Percentiles rank a stretch among this genome's conserved stretches.
These are phyloP conservation scores for Atta colombica DNA, from an alignment of 1,140 invertebrate species.

Conservation along the genomic window DNA sequence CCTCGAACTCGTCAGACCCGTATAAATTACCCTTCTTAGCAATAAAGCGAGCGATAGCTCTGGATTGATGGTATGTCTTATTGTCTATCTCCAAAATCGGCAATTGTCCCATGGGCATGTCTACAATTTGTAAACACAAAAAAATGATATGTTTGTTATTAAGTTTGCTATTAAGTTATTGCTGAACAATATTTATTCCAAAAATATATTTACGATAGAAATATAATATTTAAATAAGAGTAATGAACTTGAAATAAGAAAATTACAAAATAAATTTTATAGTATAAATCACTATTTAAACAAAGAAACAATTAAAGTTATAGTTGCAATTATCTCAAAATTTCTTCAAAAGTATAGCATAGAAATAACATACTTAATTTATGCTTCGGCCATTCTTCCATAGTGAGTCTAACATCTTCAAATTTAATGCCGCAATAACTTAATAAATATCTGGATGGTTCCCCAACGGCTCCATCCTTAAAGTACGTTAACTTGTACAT, in stretches of 20 bases:
- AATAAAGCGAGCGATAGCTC: slow-evolving; percentile 90
- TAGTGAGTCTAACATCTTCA: slow-evolving; percentile 86
- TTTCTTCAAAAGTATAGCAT: not conserved
- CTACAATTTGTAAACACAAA: slow-evolving; percentile 81
- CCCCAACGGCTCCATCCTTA: slow-evolving; percentile 87
- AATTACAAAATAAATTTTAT: not conserved
- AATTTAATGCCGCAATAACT: slow-evolving; percentile 87
- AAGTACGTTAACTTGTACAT: slow-evolving; percentile 88
- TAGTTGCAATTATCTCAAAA: not conserved
- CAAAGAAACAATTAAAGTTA: too few relatives aligned
- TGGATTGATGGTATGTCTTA: slow-evolving; percentile 89
- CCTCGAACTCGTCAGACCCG: slow-evolving; percentile 88
- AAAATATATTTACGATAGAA: not conserved
- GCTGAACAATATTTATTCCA: not conserved
- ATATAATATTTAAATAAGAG: not conserved
- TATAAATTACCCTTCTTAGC: slow-evolving; percentile 89
- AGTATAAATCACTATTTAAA: not conserved
- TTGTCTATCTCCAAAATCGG: slow-evolving; percentile 91
- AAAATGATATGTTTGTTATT: not conserved
- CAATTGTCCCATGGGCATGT: slow-evolving; percentile 90
- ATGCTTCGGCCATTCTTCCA: slow-evolving; percentile 81
- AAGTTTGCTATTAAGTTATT: not conserved
- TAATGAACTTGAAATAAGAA: not conserved
- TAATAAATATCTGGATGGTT: slow-evolving; percentile 88
- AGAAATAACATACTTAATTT: slow-evolving; percentile 80